These are phyloP conservation scores for Sciurus vulgaris DNA, from an alignment of 2,797 vertebrate genomes.

Conservation along the genomic window DNA sequence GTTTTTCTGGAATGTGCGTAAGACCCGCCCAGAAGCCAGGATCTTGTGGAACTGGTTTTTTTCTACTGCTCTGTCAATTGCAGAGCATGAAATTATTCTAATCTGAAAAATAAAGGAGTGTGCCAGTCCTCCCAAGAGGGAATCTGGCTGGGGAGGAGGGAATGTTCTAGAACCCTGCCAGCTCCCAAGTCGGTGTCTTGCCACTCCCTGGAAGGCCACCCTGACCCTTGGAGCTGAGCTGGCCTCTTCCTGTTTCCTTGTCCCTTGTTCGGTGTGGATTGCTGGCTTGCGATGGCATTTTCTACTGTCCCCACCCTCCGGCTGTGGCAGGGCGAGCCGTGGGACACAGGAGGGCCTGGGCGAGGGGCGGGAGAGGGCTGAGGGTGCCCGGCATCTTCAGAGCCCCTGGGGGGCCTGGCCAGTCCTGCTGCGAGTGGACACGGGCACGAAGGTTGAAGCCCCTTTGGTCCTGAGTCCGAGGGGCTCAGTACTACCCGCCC, in stretches of 20 bases:
- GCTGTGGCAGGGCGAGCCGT: too few species aligned
- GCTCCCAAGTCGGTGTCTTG: neutral
- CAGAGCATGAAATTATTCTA: neutral
- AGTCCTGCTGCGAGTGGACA: accelerated
- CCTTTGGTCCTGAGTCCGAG: neutral
- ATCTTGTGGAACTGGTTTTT: neutral
- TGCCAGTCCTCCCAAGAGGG: neutral
- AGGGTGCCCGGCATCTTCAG: too few species aligned
- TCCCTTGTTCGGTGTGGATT: accelerated
- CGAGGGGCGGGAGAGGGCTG: too few species aligned
- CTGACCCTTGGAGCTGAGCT: neutral
- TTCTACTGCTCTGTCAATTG: neutral
- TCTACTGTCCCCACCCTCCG: too few species aligned
- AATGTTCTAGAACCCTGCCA: neutral
- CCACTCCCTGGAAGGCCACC: neutral
- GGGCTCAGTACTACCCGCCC: too few species aligned
- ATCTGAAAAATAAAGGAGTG: neutral
- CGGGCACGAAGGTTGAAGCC: neutral
- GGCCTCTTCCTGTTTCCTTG: neutral
- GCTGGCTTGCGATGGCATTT: too few species aligned
- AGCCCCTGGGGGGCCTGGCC: neutral
- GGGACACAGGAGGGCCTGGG: too few species aligned
- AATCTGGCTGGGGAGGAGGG: neutral
- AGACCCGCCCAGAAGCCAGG: too few species aligned
- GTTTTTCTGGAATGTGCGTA: conserved; percentile 18